Percentiles rank a stretch among this genome's conserved stretches.
Evolutionary conservation across 1,140 invertebrate genomes (phyloP).

Genomic region (Apis cerana): DNA sequence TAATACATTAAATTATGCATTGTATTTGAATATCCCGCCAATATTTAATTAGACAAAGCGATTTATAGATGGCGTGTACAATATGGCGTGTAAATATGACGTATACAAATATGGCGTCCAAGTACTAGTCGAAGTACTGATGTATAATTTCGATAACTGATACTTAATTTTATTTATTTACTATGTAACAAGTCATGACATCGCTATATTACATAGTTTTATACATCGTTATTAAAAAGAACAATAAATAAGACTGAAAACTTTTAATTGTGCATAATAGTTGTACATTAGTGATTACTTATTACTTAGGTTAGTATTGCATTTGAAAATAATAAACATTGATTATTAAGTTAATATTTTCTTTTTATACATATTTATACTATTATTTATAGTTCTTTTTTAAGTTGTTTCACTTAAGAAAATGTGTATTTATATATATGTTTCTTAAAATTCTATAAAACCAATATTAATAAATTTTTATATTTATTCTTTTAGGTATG

Average conservation of each 20-base stretch:
- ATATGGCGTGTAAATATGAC: neutral
- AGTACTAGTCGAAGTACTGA: too few relatives aligned
- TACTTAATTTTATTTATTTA: too few relatives aligned
- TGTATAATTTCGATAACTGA: too few relatives aligned
- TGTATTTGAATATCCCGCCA: neutral
- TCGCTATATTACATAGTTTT: neutral
- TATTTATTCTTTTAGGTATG: conserved; percentile 66
- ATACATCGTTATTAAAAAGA: neutral
- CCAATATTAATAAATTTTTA: neutral
- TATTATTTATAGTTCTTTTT: neutral
- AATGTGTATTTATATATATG: neutral
- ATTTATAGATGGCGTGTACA: neutral
- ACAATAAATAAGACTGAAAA: neutral
- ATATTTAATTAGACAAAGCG: neutral
- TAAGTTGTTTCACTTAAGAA: neutral
- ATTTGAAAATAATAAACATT: neutral
- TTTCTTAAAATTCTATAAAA: neutral
- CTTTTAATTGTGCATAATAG: neutral
- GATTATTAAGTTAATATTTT: neutral
- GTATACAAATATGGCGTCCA: too few relatives aligned
- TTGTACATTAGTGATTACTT: neutral
- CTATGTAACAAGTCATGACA: neutral
- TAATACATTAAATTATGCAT: too few relatives aligned
- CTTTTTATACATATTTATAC: neutral
- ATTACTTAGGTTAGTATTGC: conserved; percentile 9